phyloP scores from a whole-genome alignment of 2,797 vertebrate species.

The Natrix natrix region DNA sequence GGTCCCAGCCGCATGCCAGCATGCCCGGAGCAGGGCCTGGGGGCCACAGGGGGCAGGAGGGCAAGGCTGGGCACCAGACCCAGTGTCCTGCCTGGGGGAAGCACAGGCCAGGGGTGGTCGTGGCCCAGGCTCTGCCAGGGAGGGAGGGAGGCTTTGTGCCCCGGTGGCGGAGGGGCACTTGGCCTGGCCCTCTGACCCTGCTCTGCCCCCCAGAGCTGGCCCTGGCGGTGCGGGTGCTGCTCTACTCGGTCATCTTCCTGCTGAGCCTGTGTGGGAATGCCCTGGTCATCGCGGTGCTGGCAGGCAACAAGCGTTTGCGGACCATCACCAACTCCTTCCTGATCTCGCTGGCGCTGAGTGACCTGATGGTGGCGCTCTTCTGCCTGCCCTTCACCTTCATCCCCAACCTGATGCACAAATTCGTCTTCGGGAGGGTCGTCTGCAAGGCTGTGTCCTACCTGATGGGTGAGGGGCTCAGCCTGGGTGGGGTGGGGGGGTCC shows the following conservation, averaged over 20 bases:
- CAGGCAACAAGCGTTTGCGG: conserved; percentile 86
- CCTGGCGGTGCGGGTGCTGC: conserved; percentile 79
- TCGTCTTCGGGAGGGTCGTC: conserved; percentile 89
- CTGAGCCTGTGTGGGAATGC: conserved; percentile 88
- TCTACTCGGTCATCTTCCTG: conserved; percentile 87
- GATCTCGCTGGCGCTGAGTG: conserved; percentile 90
- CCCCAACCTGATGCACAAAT: conserved; percentile 89
- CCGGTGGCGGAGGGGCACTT: not conserved
- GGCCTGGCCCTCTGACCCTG: not conserved
- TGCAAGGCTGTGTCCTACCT: conserved; percentile 92
- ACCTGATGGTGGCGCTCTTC: conserved; percentile 89
- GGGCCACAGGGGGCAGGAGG: not conserved
- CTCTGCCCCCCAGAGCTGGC: conserved; percentile 68
- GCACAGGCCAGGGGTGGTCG: not conserved
- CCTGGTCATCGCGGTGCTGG: conserved; percentile 88
- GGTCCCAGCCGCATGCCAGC: not conserved
- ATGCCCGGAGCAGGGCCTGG: not conserved
- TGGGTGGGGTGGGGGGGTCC: not conserved
- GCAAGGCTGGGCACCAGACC: not conserved
- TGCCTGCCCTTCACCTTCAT: conserved; percentile 96
- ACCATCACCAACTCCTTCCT: conserved; percentile 95
- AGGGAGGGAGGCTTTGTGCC: no score
- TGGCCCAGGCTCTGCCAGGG: not conserved
- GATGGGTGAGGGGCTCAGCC: conserved; percentile 80
- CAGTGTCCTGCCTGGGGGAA: not conserved